Conservation (phyloP, 2,797 vertebrate genomes). For the Myotis vivesi region DNA sequence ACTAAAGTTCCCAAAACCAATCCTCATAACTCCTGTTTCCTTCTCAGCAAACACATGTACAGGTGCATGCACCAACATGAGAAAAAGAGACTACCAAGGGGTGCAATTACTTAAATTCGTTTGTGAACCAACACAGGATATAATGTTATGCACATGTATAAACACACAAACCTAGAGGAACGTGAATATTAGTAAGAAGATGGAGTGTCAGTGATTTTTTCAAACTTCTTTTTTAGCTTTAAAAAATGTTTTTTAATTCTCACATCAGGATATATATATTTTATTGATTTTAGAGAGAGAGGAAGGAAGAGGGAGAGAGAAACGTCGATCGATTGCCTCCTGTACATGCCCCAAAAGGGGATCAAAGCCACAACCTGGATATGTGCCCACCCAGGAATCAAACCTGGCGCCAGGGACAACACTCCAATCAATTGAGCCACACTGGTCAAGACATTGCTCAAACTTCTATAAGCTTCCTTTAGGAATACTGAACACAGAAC, state of each 20-base stretch:
- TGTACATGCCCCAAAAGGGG: neutral
- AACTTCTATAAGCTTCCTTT: neutral
- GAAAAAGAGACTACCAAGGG: neutral
- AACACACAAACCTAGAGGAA: neutral
- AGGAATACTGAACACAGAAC: neutral
- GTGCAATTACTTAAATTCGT: neutral
- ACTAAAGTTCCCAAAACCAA: neutral
- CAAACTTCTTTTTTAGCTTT: neutral
- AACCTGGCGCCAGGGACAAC: neutral
- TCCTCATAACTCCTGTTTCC: neutral
- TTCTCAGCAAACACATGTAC: neutral
- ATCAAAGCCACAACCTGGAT: neutral
- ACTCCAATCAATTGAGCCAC: neutral
- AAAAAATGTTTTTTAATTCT: neutral
- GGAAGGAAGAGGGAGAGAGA: neutral
- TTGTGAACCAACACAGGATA: neutral
- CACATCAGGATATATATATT: neutral
- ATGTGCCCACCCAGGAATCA: neutral
- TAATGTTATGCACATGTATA: neutral
- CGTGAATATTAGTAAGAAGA: neutral
- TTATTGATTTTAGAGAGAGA: neutral
- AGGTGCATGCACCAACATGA: rapidly evolving
- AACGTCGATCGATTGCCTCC: neutral
- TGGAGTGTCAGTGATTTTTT: neutral
- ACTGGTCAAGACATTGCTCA: neutral